These are phyloP conservation scores for Acipenser ruthenus DNA, from an alignment of 2,797 vertebrate species.

Conservation along the genomic window DNA sequence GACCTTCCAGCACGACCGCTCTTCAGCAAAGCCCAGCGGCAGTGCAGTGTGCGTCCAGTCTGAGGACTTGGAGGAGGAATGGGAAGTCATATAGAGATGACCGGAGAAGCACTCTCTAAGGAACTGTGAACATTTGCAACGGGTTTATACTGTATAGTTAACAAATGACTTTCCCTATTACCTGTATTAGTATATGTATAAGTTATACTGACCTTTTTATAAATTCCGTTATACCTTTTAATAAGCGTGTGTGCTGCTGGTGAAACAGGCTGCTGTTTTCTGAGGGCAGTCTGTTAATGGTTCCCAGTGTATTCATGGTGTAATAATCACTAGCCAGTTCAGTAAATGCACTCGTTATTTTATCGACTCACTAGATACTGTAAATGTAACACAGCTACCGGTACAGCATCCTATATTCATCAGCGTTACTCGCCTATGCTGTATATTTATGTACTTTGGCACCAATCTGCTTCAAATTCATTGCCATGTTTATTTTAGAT, in stretches of 20 bases:
- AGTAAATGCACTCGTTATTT: too few species aligned
- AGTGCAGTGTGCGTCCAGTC: constrained; percentile 39
- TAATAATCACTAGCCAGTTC: too few species aligned
- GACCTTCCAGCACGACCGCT: constrained; percentile 65
- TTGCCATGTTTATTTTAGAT: too few species aligned
- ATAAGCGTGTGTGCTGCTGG: background rate
- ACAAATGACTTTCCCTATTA: background rate
- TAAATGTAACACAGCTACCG: too few species aligned
- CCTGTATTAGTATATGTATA: background rate
- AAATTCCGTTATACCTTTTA: background rate
- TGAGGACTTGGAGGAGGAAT: constrained; percentile 88
- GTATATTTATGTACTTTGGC: too few species aligned
- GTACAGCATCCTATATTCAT: too few species aligned
- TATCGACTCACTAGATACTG: too few species aligned
- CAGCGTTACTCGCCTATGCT: too few species aligned
- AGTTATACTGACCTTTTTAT: background rate
- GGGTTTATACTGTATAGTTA: background rate
- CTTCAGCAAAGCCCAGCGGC: constrained; percentile 42
- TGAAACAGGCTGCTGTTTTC: background rate
- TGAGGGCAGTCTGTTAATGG: too few species aligned
- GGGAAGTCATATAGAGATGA: constrained; percentile 83
- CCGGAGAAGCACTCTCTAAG: background rate
- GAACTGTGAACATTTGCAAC: background rate
- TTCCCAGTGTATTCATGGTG: too few species aligned
- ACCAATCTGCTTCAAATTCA: too few species aligned